phyloP scores from a whole-genome alignment of 2,113 vertebrate genomes.

The Ophiodon elongatus region DNA sequence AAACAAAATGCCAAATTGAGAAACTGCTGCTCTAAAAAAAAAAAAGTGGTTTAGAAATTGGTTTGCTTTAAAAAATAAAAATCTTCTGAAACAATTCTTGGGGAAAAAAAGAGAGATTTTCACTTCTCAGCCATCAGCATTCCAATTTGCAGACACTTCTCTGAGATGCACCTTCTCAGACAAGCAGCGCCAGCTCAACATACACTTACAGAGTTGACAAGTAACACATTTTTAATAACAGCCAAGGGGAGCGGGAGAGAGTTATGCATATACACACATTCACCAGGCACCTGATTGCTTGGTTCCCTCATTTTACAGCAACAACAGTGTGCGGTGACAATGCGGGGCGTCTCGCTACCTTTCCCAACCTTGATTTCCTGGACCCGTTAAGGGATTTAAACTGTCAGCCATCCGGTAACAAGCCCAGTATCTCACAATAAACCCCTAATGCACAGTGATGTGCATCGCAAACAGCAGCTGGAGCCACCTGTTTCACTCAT shows the following conservation, averaged over 20 bases:
- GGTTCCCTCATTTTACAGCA: conserved; percentile 12
- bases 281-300: not conserved
- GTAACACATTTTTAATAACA: conserved; percentile 15
- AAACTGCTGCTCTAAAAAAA: conserved; percentile 21
- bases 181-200: not conserved
- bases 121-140: not conserved
- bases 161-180: not conserved
- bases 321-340: not conserved
- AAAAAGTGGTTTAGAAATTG: conserved; percentile 11
- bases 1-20: conserved; percentile 32
- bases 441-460: not conserved
- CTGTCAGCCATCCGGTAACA: conserved; percentile 15
- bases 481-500: conserved; percentile 9
- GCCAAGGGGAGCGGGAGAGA: not conserved
- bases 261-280: not conserved
- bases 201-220: conserved; percentile 14
- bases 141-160: conserved; percentile 1
- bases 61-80: not conserved
- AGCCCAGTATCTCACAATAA: conserved; percentile 30
- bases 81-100: not conserved
- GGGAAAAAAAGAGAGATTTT: not conserved
- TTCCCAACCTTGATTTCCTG: not conserved
- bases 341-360: not conserved
- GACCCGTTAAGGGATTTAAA: conserved; percentile 11
- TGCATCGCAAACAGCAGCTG: conserved; percentile 17